These are phyloP conservation scores for Steromphala cineraria DNA, from an alignment of 2,888 invertebrate species.

Conservation along the genomic window DNA sequence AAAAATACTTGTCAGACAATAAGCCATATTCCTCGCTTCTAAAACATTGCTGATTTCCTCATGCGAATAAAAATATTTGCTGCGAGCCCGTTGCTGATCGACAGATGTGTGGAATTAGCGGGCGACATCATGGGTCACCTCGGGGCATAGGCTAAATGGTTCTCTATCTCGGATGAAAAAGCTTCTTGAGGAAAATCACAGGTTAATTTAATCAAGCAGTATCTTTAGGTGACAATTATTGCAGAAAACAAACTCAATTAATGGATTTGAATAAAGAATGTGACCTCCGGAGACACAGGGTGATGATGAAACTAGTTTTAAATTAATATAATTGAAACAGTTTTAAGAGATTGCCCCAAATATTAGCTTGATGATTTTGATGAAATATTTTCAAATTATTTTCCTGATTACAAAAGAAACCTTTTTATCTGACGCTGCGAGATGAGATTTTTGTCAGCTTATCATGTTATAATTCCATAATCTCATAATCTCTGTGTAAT, in stretches of 20 bases:
- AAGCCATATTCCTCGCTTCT: background rate
- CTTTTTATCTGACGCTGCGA: no score
- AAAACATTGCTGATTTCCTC: background rate
- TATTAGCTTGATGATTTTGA: background rate
- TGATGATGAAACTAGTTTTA: background rate
- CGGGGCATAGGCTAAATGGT: background rate
- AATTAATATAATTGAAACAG: slow-evolving; percentile 5
- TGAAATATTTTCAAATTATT: background rate
- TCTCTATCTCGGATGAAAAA: background rate
- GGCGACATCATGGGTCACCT: background rate
- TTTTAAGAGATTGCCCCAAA: background rate
- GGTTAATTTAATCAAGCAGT: slow-evolving; percentile 16
- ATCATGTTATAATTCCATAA: no score
- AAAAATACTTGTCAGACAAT: background rate
- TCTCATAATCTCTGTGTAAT: no score
- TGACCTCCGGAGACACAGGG: background rate
- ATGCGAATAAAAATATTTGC: background rate
- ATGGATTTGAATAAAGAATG: slow-evolving; percentile 4
- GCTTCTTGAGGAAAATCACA: slow-evolving; percentile 8
- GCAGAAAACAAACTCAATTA: slow-evolving; percentile 19
- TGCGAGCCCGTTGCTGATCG: background rate
- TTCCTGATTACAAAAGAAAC: background rate
- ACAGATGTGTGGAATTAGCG: slow-evolving; percentile 9
- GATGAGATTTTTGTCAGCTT: no score
- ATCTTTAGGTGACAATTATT: slow-evolving; percentile 13